Evolutionary conservation across 1,140 invertebrate genomes (phyloP).

Genomic region (Scaptomyza hsui): DNA sequence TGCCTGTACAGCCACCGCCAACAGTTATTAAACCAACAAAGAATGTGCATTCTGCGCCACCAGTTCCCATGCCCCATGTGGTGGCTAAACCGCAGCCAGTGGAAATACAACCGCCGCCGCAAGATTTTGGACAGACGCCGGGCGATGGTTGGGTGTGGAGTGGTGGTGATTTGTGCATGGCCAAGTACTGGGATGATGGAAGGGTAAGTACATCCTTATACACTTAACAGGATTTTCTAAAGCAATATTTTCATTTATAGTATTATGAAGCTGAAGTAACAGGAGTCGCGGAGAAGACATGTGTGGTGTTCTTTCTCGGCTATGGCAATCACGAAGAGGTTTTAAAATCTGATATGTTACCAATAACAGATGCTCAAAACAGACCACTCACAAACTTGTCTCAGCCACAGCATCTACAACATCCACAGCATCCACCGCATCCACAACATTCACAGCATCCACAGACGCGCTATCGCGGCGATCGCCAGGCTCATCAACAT

Average conservation of each 20-base stretch:
- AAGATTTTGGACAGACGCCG: conserved; percentile 45
- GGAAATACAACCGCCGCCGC: conserved; percentile 15
- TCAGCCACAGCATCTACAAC: conserved; percentile 15
- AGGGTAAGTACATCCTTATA: conserved; percentile 85
- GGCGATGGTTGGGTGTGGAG: conserved; percentile 87
- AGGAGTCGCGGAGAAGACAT: conserved; percentile 90
- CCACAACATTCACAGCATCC: conserved; percentile 29
- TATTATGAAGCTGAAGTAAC: conserved; percentile 94
- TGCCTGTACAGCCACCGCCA: not conserved
- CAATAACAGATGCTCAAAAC: conserved; percentile 85
- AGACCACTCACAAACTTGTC: conserved; percentile 61
- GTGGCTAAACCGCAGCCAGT: conserved; percentile 33
- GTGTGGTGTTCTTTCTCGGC: conserved; percentile 93
- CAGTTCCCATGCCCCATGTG: conserved; percentile 1
- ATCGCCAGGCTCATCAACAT: conserved; percentile 72
- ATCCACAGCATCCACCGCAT: conserved; percentile 29
- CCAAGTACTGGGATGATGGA: conserved; percentile 96
- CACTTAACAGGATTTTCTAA: not conserved
- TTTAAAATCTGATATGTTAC: conserved; percentile 90
- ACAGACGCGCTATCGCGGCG: conserved; percentile 68
- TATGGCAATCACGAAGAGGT: conserved; percentile 96
- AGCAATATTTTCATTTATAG: conserved; percentile 84
- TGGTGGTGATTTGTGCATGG: conserved; percentile 92
- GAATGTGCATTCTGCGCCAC: conserved; percentile 10
- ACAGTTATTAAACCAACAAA: not conserved